Evolutionary conservation across 2,113 vertebrate species (phyloP), one percentile per base, ranked within the genome.

Genomic region (Poeciliopsis turrubarensis): DNA sequence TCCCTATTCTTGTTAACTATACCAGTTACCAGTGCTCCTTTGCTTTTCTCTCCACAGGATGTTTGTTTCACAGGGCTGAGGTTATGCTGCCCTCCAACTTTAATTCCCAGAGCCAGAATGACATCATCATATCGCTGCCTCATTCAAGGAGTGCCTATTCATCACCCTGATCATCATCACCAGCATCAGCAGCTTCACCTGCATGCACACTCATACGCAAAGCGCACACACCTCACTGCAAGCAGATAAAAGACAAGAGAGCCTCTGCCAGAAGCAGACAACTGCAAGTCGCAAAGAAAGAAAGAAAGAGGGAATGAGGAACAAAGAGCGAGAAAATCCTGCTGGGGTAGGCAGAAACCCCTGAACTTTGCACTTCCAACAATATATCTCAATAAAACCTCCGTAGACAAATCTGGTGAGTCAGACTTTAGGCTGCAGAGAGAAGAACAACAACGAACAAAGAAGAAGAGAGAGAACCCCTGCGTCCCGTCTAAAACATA

Each of bases 311-410:
- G 63, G 75, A 85, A 72, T 70, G 62, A 77, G 69, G 60, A 51
- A 73, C 66, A 81, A 64, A 79, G 65, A 72, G 60, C 37, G 66
- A 60, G 73, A 39, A 75, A 82, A 86, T 91, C 73, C 81, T 89
- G 92, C 92, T 89, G 82, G 83, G 66, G 83, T 88, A 86, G 84
- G 88, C 90, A 93, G 78, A 92, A 92, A 87, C 75, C 86, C 79
- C 88, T 90, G 91, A 92, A 90, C 91, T 92, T 72, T 88, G 83
- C 86, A 82, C 91, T 85, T 85, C 78, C 79, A 87, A 91, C 90
- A 89, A 88, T 91, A 89, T 76, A 83, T 92, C 89, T 92, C 86
- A 90, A 93, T 92, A 90, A 57, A 92, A 91, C 77, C 80, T 79
- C 77, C 66, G 75, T 68, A 83, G 82, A 84, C 79, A 86, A 88